Conservation (phyloP, 2,888 invertebrate species). For the Diaperis boleti region DNA sequence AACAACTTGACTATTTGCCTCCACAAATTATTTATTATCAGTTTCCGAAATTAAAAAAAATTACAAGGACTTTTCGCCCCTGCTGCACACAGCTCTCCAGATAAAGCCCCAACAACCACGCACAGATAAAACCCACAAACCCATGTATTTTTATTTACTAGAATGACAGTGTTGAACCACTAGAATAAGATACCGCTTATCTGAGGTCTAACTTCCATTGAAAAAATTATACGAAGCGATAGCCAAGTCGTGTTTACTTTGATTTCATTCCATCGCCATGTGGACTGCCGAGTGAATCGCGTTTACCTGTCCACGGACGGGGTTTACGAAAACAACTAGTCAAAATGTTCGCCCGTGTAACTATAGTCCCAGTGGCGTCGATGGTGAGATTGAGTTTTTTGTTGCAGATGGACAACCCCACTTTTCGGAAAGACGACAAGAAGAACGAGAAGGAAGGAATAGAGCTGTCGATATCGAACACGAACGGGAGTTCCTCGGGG, state of each 20-base stretch:
- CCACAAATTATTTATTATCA: no score
- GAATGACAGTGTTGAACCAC: constrained; percentile 19
- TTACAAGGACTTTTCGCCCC: no score
- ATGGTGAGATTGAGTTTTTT: constrained; percentile 3
- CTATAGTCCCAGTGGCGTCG: background rate
- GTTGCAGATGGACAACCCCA: constrained; percentile 68
- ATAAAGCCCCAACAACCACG: constrained; percentile 10
- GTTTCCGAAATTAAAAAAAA: no score
- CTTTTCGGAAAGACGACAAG: constrained; percentile 59
- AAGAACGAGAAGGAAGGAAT: constrained; percentile 60
- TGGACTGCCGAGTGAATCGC: constrained; percentile 23
- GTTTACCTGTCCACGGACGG: constrained; percentile 15
- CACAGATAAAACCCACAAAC: constrained; percentile 15
- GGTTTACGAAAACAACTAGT: background rate
- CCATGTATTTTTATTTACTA: constrained; percentile 22
- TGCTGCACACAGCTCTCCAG: background rate
- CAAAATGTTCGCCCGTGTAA: constrained; percentile 28
- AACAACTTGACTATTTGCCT: no score
- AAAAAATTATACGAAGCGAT: constrained; percentile 27
- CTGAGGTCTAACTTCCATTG: constrained; percentile 39
- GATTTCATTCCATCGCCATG: constrained; percentile 28
- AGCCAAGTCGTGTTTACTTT: constrained; percentile 25
- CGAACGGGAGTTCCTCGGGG: constrained; percentile 51
- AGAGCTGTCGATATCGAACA: constrained; percentile 45
- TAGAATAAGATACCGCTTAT: constrained; percentile 33